Conservation (phyloP, 1,140 invertebrate genomes). For the Centruroides vittatus region DNA sequence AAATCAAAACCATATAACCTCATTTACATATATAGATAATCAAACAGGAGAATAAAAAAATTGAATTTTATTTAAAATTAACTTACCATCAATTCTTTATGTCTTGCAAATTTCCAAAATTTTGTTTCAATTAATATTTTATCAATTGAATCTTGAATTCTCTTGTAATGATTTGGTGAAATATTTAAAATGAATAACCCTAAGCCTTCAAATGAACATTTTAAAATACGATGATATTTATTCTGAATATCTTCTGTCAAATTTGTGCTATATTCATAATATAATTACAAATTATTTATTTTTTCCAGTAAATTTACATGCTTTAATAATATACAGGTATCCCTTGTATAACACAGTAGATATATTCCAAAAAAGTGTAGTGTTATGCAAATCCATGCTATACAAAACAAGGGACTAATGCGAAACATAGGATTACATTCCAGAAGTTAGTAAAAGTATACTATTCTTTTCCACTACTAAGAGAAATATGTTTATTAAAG, state of each 20-base stretch:
- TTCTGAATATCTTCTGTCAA: constrained; percentile 51
- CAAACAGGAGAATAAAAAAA: neutral
- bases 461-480: too few species aligned
- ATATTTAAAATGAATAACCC: constrained; percentile 33
- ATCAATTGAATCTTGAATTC: constrained; percentile 10
- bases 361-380: too few species aligned
- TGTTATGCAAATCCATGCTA: too few species aligned
- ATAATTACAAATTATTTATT: constrained; percentile 32
- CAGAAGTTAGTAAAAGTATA: too few species aligned
- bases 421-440: too few species aligned
- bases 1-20: too few species aligned
- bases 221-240: constrained; percentile 51
- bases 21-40: too few species aligned
- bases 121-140: constrained; percentile 40
- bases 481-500: too few species aligned
- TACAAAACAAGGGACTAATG: too few species aligned
- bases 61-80: neutral
- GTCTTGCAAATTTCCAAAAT: constrained; percentile 56
- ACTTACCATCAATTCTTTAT: constrained; percentile 35
- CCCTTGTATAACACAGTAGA: too few species aligned
- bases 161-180: constrained; percentile 14
- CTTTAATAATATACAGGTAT: too few species aligned
- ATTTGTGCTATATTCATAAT: constrained; percentile 29
- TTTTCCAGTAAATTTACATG: too few species aligned
- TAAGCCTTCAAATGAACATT: constrained; percentile 49